A percentile compares a stretch with the other conserved stretches of the same genome.
Conservation (phyloP, 2,888 invertebrate species). For the Lingula anatina region DNA sequence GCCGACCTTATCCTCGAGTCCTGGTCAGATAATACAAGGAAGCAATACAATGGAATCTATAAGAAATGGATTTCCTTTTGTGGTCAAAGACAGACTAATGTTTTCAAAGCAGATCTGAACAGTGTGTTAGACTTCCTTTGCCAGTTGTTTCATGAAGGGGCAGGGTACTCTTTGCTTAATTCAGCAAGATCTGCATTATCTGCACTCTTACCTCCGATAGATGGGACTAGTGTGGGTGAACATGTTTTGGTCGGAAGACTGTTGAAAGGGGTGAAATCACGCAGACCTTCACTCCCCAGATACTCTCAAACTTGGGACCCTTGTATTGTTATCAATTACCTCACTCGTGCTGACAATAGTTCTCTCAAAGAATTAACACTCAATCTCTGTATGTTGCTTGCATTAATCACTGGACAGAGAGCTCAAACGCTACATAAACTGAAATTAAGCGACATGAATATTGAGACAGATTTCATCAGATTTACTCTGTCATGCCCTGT, state of each 20-base stretch:
- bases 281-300: conserved; percentile 5
- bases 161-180: conserved; percentile 7
- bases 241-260: conserved; percentile 9
- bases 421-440: conserved; percentile 7
- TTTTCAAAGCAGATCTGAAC: conserved; percentile 4
- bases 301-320: conserved; percentile 10
- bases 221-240: conserved; percentile 3
- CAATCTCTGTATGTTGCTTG: conserved; percentile 12
- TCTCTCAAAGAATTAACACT: conserved; percentile 9
- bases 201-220: conserved; percentile 2
- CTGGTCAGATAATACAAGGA: conserved; percentile 7
- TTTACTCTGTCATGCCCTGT: conserved; percentile 3
- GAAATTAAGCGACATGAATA: conserved; percentile 5
- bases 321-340: conserved; percentile 4
- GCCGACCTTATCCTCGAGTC: background rate
- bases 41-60: conserved; percentile 7
- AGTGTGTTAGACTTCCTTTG: conserved; percentile 2
- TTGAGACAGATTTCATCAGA: conserved; percentile 6
- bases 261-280: conserved; percentile 8
- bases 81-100: background rate
- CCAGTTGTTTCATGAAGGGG: conserved; percentile 1
- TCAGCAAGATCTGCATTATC: conserved; percentile 12
- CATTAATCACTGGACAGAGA: conserved; percentile 7
- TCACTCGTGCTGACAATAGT: conserved; percentile 5
- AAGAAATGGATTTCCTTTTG: conserved; percentile 11